Evolutionary conservation across 2,113 vertebrate species (phyloP), one percentile per base, ranked within the genome.

Genomic region (Pungitius pungitius): DNA sequence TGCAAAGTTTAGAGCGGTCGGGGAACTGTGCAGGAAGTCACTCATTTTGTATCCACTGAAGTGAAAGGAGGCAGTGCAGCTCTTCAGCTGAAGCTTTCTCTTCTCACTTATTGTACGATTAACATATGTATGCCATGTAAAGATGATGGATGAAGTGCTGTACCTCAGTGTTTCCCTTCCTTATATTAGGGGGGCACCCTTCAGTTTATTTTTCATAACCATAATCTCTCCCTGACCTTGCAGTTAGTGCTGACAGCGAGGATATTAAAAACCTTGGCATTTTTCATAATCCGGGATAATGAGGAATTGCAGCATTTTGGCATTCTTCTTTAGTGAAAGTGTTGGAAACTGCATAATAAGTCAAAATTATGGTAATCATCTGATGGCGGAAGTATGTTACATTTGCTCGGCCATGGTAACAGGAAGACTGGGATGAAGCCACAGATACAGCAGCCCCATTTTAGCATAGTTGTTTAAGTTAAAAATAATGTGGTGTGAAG

Each of bases 401-500:
- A n/a, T n/a, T 30, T 30, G 6, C 30, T 30, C 30, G 6, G 30
- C 35, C 15, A 35, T 70, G 42, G 33, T 69, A 42, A 45, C 27
- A 61, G 49, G 51, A 66, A 60, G 59, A 27, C 68, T 64, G 33
- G 43, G 37, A 20, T 49, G 72, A 83, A 63, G 17, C 62, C 40
- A 20, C 20, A 40, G 49, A 69, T 55, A 59, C 64, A 67, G 49
- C 42, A 54, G 57, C 45, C 49, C 58, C 18, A 17, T 72, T 73
- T 27, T 43, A 65, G 47, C 54, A 47, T 54, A 57, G 57, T 47
- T 69, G 42, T 37, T 58, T 61, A 67, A 78, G 27, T 51, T 77
- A 75, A 77, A 84, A 81, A 77, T 57, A 61, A 68, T 60, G 51
- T 69, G 15, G 60, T 73, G 67, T 73, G 61, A 79, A 66, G 61